Base-by-base conservation (phyloP, 2,113 vertebrate species). In the Australoheros scitulus region DNA sequence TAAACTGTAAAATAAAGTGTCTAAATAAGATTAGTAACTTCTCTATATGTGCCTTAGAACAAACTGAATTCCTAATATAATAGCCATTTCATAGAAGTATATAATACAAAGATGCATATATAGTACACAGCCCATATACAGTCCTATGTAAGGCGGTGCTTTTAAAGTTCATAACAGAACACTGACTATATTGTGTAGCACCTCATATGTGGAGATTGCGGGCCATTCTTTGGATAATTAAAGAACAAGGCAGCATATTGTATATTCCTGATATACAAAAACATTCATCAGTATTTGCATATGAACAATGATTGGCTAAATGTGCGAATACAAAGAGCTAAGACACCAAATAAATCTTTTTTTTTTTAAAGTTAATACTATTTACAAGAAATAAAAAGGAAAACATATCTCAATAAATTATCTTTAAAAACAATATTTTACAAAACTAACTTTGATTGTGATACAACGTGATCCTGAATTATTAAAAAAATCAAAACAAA, bases 391-490 rank as follows among this genome's bases (percentile, higher is more conserved):
- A 88, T 86, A 86, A 90, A 92, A 89, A 81, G 58, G 43, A 84
- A 89, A 91, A 91, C 43, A 94, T 78, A 88, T 91, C 89, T 93
- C 90, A 95, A 95, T 95, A 95, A 95, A 95, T 96, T 94, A 95
- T 94, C 88, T 93, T 93, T 88, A 87, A 93, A 94, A 93, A 93
- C 85, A 93, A 88, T 94, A 94, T 94, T 90, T 94, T 93, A 95
- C 92, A 94, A 93, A 89, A 87, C 91, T 95, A 93, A 79, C 75
- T 92, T 89, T 88, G 87, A 94, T 93, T 91, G 88, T 86, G 83
- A 86, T 87, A 92, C 89, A 90, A 89, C 91, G 52, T 87, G 83
- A 92, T 94, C 92, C 92, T 94, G 89, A 93, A 90, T 85, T 79
- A 84, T 86, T 13, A 43, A 43, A 43, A 65, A 15, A 17, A 81